A percentile compares a stretch with the other conserved stretches of the same genome.
These are phyloP conservation scores for Apamea monoglypha DNA, from an alignment of 2,888 invertebrate genomes.

Conservation along the genomic window DNA sequence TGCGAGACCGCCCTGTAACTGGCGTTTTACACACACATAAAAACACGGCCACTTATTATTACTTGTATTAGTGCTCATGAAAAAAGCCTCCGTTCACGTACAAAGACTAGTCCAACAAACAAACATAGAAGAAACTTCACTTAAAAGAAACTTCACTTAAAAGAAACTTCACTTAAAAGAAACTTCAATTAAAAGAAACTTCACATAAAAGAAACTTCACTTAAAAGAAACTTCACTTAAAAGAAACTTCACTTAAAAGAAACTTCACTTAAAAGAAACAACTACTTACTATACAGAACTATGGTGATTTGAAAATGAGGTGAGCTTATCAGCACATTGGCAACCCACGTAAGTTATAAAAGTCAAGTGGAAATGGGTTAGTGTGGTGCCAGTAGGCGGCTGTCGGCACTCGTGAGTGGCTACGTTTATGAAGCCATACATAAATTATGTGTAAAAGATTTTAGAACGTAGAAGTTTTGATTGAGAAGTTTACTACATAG, in stretches of 20 bases:
- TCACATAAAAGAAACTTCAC: too few relatives aligned
- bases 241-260: neutral
- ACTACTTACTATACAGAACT: constrained; percentile 26
- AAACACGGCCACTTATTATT: too few relatives aligned
- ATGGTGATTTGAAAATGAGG: constrained; percentile 35
- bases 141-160: constrained; percentile 3
- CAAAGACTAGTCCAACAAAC: too few relatives aligned
- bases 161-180: constrained; percentile 3
- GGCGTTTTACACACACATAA: too few relatives aligned
- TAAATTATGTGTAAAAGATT: constrained; percentile 14
- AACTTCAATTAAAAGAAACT: constrained; percentile 1
- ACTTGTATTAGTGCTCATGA: too few relatives aligned
- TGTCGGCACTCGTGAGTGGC: constrained; percentile 10
- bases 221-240: constrained; percentile 3
- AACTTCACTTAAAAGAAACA: neutral
- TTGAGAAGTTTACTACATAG: neutral
- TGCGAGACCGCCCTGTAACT: too few relatives aligned
- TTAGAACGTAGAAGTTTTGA: neutral
- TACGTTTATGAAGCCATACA: constrained; percentile 33
- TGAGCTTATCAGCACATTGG: constrained; percentile 37
- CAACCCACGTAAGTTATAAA: constrained; percentile 39
- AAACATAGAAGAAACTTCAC: neutral
- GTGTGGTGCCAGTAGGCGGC: constrained; percentile 38
- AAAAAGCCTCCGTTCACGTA: too few relatives aligned
- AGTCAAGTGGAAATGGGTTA: constrained; percentile 48